Conservation (phyloP, 2,888 invertebrate genomes). For the Psylliodes chrysocephalus region DNA sequence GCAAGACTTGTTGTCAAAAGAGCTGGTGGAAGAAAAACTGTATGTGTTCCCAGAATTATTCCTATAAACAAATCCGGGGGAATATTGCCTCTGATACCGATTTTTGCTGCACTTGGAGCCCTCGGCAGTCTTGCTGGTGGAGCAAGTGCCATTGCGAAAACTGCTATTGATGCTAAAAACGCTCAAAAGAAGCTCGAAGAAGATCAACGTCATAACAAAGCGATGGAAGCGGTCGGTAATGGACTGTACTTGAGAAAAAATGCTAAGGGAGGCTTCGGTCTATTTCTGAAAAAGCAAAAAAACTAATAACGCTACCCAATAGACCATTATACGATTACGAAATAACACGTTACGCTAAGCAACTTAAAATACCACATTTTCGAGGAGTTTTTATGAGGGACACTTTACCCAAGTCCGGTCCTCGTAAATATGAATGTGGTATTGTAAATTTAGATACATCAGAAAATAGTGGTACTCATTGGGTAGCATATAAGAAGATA, state of each 20-base stretch:
- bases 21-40: background rate
- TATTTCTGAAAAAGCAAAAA: conserved; percentile 18
- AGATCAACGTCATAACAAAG: conserved; percentile 55
- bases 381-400: conserved; percentile 42
- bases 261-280: background rate
- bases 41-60: conserved; percentile 8
- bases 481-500: no score
- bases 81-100: conserved; percentile 53
- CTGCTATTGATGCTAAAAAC: conserved; percentile 53
- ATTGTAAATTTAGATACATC: no score
- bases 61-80: conserved; percentile 47
- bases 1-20: no score
- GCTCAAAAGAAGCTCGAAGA: conserved; percentile 55
- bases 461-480: no score
- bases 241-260: conserved; percentile 22
- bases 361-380: no score
- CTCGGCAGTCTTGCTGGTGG: conserved; percentile 53
- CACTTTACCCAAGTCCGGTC: conserved; percentile 34
- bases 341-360: no score
- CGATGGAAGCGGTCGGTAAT: conserved; percentile 55
- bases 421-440: no score
- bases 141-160: conserved; percentile 55
- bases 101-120: conserved; percentile 54
- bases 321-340: conserved; percentile 32
- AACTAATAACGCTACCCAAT: conserved; percentile 28